phyloP scores from a whole-genome alignment of 2,888 invertebrate genomes.

The Biston stratarius region DNA sequence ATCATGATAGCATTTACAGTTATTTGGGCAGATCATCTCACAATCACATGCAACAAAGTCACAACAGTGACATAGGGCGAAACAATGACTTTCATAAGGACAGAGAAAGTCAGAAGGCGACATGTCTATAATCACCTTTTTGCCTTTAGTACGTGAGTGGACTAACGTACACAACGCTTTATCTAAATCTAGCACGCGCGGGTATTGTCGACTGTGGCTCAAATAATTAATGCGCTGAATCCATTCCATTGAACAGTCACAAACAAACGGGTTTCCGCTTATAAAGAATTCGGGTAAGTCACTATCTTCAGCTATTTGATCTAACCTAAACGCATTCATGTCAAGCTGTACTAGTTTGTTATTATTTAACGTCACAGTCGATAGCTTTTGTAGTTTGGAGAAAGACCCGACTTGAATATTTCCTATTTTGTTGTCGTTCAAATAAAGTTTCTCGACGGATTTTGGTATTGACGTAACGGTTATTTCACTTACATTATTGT shows the following conservation, averaged over 20 bases:
- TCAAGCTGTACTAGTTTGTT: constrained; percentile 91
- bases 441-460: constrained; percentile 90
- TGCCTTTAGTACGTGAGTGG: constrained; percentile 89
- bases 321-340: constrained; percentile 90
- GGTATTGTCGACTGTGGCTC: constrained; percentile 91
- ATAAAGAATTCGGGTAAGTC: constrained; percentile 93
- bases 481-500: constrained; percentile 89
- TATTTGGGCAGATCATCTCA: constrained; percentile 95
- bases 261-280: constrained; percentile 93
- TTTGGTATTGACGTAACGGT: constrained; percentile 90
- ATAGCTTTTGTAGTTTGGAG: constrained; percentile 88
- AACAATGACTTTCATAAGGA: constrained; percentile 93
- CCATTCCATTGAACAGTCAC: constrained; percentile 96
- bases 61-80: constrained; percentile 95
- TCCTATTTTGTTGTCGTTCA: constrained; percentile 91
- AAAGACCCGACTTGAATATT: constrained; percentile 90
- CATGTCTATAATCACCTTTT: constrained; percentile 90
- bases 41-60: constrained; percentile 96
- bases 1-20: constrained; percentile 95
- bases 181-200: constrained; percentile 92
- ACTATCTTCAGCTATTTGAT: constrained; percentile 88
- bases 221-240: constrained; percentile 92
- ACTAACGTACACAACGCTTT: constrained; percentile 91
- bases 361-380: constrained; percentile 91
- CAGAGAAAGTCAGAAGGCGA: constrained; percentile 93